These are phyloP conservation scores for Mellilla xanthometata DNA, from an alignment of 2,888 invertebrate genomes.

Conservation along the genomic window DNA sequence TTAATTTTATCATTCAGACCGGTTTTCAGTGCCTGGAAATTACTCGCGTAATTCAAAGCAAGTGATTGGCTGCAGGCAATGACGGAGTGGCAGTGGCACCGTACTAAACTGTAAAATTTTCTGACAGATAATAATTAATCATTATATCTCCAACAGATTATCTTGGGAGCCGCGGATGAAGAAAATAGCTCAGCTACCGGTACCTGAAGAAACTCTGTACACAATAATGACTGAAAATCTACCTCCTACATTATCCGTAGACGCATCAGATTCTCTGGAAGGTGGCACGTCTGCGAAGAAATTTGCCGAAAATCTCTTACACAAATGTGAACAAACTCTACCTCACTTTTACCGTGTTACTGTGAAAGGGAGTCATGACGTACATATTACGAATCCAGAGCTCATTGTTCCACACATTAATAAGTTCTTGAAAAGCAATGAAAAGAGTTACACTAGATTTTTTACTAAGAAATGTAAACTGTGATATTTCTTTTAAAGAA, in stretches of 20 bases:
- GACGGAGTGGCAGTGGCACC: too few relatives aligned
- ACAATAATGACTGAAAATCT: conserved; percentile 38
- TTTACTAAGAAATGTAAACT: conserved; percentile 35
- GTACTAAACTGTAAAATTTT: too few relatives aligned
- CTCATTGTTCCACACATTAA: conserved; percentile 57
- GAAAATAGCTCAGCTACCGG: conserved; percentile 33
- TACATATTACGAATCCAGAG: conserved; percentile 81
- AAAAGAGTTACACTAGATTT: conserved; percentile 7
- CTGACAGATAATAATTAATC: too few relatives aligned
- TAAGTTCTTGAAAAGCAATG: conserved; percentile 48
- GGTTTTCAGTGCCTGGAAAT: too few relatives aligned
- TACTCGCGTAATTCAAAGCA: too few relatives aligned
- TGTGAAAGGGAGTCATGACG: conserved; percentile 81
- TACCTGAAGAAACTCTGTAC: conserved; percentile 47
- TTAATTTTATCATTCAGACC: too few relatives aligned
- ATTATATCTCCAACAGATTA: conserved; percentile 36
- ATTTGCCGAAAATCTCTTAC: conserved; percentile 37
- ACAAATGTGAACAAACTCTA: conserved; percentile 39
- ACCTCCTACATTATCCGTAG: conserved; percentile 47
- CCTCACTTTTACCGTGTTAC: conserved; percentile 35
- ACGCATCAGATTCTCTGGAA: conserved; percentile 37
- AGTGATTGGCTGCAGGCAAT: too few relatives aligned
- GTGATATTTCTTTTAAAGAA: conserved; percentile 15
- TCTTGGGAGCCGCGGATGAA: conserved; percentile 58
- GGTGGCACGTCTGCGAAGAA: conserved; percentile 24